A percentile compares a stretch with the other conserved stretches of the same genome.
Conservation (phyloP, 2,888 invertebrate species). For the Volucella inanis region DNA sequence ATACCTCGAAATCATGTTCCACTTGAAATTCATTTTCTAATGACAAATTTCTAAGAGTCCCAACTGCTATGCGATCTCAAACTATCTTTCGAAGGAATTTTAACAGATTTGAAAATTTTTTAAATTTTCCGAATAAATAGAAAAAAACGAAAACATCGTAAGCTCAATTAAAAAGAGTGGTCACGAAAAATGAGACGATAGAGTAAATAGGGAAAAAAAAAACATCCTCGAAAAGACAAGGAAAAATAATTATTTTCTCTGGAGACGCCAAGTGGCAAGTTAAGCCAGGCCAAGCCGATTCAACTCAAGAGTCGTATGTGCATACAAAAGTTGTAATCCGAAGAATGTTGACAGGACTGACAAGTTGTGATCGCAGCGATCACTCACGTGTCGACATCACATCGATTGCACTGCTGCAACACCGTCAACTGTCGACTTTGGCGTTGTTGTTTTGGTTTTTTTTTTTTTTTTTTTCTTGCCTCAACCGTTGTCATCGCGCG, state of each 20-base stretch:
- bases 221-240: not conserved
- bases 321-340: constrained; percentile 59
- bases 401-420: constrained; percentile 63
- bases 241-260: constrained; percentile 53
- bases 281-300: no score
- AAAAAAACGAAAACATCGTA: constrained; percentile 34
- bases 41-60: constrained; percentile 15
- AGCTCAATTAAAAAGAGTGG: constrained; percentile 51
- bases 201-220: not conserved
- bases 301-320: constrained; percentile 4
- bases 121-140: constrained; percentile 50
- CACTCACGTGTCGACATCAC: constrained; percentile 74
- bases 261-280: constrained; percentile 44
- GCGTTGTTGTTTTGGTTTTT: constrained; percentile 14
- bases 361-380: constrained; percentile 74
- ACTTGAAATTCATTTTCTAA: constrained; percentile 8
- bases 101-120: constrained; percentile 67
- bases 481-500: constrained; percentile 49
- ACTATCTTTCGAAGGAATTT: constrained; percentile 33
- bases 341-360: constrained; percentile 73
- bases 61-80: constrained; percentile 9
- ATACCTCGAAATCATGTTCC: constrained; percentile 44
- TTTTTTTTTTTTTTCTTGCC: constrained; percentile 19
- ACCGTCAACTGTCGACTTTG: constrained; percentile 58
- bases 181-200: constrained; percentile 13